A percentile compares a stretch with the other conserved stretches of the same genome.
These are phyloP conservation scores for Drosophila mojavensis DNA, from an alignment of 1,140 invertebrate species.

Conservation along the genomic window DNA sequence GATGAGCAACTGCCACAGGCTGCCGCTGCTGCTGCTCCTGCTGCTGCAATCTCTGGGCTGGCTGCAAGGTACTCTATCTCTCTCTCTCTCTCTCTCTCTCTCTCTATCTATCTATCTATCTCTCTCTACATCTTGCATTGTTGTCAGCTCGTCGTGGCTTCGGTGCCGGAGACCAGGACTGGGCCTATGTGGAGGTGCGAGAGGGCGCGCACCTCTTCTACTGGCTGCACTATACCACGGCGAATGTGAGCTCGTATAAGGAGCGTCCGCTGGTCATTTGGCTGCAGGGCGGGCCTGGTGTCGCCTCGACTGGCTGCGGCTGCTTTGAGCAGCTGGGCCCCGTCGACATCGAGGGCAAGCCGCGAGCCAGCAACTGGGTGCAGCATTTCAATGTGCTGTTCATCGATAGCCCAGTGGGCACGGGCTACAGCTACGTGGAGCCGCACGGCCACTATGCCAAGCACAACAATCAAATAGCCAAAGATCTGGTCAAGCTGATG, in stretches of 20 bases:
- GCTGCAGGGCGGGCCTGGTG: slow-evolving; percentile 92
- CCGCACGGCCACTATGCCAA: slow-evolving; percentile 85
- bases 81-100: not conserved
- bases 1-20: not conserved
- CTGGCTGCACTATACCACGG: slow-evolving; percentile 91
- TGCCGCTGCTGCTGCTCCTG: slow-evolving; percentile 29
- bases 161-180: slow-evolving; percentile 87
- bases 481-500: slow-evolving; percentile 90
- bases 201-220: slow-evolving; percentile 91
- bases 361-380: slow-evolving; percentile 91
- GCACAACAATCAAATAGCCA: slow-evolving; percentile 90
- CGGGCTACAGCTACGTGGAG: slow-evolving; percentile 93
- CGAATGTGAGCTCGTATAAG: slow-evolving; percentile 85
- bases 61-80: slow-evolving; percentile 45
- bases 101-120: not conserved
- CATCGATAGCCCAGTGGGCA: slow-evolving; percentile 95
- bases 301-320: slow-evolving; percentile 90
- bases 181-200: slow-evolving; percentile 88
- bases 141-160: slow-evolving; percentile 81
- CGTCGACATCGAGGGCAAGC: slow-evolving; percentile 87
- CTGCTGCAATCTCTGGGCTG: slow-evolving; percentile 29
- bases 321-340: slow-evolving; percentile 93
- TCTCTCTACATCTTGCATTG: no score
- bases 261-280: slow-evolving; percentile 91
- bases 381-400: slow-evolving; percentile 92